Base-by-base conservation (phyloP, 2,797 vertebrate genomes). In the Brachyalestes nurse region DNA sequence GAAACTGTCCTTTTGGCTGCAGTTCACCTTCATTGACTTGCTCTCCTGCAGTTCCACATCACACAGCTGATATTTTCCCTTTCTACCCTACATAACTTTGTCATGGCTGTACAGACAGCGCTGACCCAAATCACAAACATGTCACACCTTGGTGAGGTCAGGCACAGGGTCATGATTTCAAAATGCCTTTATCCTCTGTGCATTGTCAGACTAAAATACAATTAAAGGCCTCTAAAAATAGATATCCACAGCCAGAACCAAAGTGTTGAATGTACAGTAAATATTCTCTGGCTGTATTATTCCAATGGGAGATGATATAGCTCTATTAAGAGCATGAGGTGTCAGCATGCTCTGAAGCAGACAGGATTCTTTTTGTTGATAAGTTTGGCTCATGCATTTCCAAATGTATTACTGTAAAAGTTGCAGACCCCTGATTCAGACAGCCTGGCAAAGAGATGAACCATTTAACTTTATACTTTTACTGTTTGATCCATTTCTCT, bases 211-310 rank as follows among this genome's bases (percentile, higher is more conserved):
- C 28, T 75, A 67, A 58, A 55, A 75, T 34, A 74, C 70, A 47
- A 6, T 55, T 4, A 45, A 23, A 79, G 47, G 6, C 51, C 25
- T 40, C 76, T 82, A 19, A 19, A 14, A 51, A 81, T 51, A 25
- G 74, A 23, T 72, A 60, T 67, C 69, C 75, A 19, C 82, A 49
- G 82, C 77, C 80, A 81, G 76, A 88, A 85, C 86, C 84, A 86
- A 89, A 87, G 88, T 86, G 85, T 83, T 86, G 85, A 87, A 86
- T 85, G 85, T 86, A 86, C 84, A 87, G 82, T 87, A 84, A 82
- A 86, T 84, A 80, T 28, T 81, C 67, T 51, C 28, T 69, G 74
- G 72, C 34, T 78, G 60, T 79, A 19, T 58, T 45, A 80, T 69
- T 83, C 81, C 64, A 75, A 62, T 81, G 53, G 76, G 25, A 84